Evolutionary conservation across 2,888 invertebrate genomes (phyloP).

Genomic region (Meta bourneti): DNA sequence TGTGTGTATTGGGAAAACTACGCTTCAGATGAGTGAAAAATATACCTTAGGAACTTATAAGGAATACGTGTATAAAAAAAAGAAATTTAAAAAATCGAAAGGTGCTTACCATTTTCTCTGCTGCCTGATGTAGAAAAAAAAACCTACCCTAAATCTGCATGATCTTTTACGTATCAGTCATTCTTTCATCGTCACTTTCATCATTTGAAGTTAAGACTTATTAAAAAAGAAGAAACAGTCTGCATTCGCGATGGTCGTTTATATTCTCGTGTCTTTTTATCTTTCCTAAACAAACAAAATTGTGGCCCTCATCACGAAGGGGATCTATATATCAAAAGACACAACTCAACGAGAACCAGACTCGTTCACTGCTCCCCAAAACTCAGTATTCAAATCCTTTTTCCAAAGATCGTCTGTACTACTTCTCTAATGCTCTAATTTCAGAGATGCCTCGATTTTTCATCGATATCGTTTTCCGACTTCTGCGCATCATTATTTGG

Average conservation of each 20-base stretch:
- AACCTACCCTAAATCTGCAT: conserved; percentile 68
- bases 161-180: conserved; percentile 72
- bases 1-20: conserved; percentile 36
- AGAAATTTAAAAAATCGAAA: conserved; percentile 62
- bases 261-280: conserved; percentile 67
- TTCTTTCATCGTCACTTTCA: conserved; percentile 69
- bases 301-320: conserved; percentile 18
- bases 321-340: conserved; percentile 34
- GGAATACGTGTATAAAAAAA: conserved; percentile 68
- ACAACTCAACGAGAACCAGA: background rate
- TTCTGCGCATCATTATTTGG: conserved; percentile 75
- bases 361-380: conserved; percentile 33
- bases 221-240: conserved; percentile 18
- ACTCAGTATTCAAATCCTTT: conserved; percentile 66
- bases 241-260: conserved; percentile 57
- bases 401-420: conserved; percentile 59
- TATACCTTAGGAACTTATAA: conserved; percentile 42
- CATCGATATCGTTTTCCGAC: conserved; percentile 53
- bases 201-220: conserved; percentile 60
- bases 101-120: conserved; percentile 74
- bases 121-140: conserved; percentile 69
- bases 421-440: conserved; percentile 40
- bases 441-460: conserved; percentile 24
- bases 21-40: conserved; percentile 45
- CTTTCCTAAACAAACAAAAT: conserved; percentile 54